Evolutionary conservation across 1,140 invertebrate species (phyloP), one percentile per base, ranked within the genome.

Genomic region (Listronotus oregonensis): DNA sequence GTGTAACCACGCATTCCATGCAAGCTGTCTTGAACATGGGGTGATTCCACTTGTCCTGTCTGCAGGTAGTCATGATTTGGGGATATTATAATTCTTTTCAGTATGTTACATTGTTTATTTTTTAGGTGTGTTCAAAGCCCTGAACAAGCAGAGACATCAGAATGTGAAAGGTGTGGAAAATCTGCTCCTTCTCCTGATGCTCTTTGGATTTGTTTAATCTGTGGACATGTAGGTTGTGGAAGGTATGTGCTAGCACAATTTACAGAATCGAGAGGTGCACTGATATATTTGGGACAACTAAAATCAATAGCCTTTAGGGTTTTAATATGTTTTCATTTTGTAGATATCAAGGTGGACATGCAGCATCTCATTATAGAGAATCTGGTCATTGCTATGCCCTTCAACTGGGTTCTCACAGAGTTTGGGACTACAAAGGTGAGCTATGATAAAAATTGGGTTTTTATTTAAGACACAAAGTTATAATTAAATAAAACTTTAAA

Each of bases 161-260:
- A 79, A 68, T 79, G 78, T 68, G 77, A 77, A 58, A 55, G 67
- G 32, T 79, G 78, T 64, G 77, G 74, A 12, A 60, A 52, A 18
- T 60, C 63, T 0, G 69, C 65, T 14, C 69, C 70, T 18, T 75
- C 75, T 82, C 76, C 82, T 0, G 90, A 96, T 77, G 92, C 93
- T 66, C 81, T 99, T 0, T 99, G 98, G 98, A 98, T 99, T 69
- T 99, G 98, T 80, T 81, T 99, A 14, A 97, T 99, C 67, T 99
- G 98, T 81, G 98, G 97, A 11, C 92, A 99, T 81, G 90, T 99
- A 46, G 98, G 97, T 39, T 99, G 98, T 83, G 95, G 96, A 12
- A 67, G 77, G 49, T 77, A 57, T 44, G n/a, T 44, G 7, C n/a
- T 39, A 39, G 12, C 12, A 39, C 37, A n/a, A n/a, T n/a, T n/a